Evolutionary conservation across 2,797 vertebrate species (phyloP), one percentile per base, ranked within the genome.

Genomic region (Epinephelus awoara): DNA sequence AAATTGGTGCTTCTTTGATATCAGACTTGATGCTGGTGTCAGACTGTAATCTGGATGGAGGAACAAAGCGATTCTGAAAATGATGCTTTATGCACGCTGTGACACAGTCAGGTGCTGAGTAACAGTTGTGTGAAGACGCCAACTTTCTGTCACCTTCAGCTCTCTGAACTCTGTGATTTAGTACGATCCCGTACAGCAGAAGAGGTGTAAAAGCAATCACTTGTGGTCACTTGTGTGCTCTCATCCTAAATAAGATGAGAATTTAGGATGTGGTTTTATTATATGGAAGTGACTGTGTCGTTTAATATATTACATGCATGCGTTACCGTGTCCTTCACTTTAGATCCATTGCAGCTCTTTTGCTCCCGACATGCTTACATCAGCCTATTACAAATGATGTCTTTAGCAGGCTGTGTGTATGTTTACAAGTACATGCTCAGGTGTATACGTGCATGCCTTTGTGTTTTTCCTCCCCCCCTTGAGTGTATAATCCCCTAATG

Each of bases 401-500:
- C 23, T 78, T 65, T 27, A 59, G 27, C 23, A 9, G 14, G 54
- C 9, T 29, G 17, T 46, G 42, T 68, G 52, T 57, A 13, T 64
- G 63, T 81, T 72, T 72, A 19, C 4, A 34, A 18, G 3, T 50
- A 52, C 23, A 18, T 55, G 21, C 62, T 80, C 55, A 14, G 65
- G 67, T 74, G 61, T 75, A 49, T 82, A 7, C 44, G 12, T 27
- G 42, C 38, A 38, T 68, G 57, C 17, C 13, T 51, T 44, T 77
- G 64, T 75, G 46, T 72, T 46, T 44, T n/a, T 47, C 17, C 18
- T 56, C 21, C 14, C 19, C 13, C 46, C 59, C n/a, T 25, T n/a
- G 59, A 80, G 70, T 63, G 1, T 67, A 38, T 58, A 72, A 79
- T 75, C 17, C 73, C 59, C 50, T 55, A n/a, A 61, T 65, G 77